Base-by-base conservation (phyloP, 2,113 vertebrate genomes). In the Sardina pilchardus region DNA sequence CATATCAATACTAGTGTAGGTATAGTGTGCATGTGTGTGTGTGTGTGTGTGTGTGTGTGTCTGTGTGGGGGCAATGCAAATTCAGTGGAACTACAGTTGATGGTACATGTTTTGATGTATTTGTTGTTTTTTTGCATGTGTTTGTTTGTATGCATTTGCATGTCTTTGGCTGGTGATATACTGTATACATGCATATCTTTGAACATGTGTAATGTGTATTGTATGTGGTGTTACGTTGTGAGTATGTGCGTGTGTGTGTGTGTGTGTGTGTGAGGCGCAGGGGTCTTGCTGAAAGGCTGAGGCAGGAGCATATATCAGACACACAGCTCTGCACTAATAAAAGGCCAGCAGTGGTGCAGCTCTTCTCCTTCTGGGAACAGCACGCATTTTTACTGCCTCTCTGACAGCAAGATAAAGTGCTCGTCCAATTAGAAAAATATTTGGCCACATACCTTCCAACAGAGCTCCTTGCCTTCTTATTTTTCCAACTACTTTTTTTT, bases 401-500 rank as follows among this genome's bases (percentile, higher is more conserved):
- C 92, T 95, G 95, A 96, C 95, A 95, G 94, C 93, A 95, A 95
- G 95, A 96, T 94, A 92, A 94, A 96, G 94, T 94, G 92, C 93
- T 94, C 91, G 90, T 94, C 95, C 95, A 95, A 95, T 96, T 96
- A 95, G 93, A 96, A 95, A 95, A 95, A 95, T 95, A 95, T 95
- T 95, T 94, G 93, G 92, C 89, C 92, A 88, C 94, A 93, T 95
- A 95, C 93, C 93, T 95, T 93, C 92, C 91, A 92, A 90, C 88
- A 89, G 88, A 87, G 88, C 90, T 89, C 88, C 86, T 86, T 34
- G 86, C 80, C 90, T 93, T 93, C 86, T 92, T 93, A 87, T 93
- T 93, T 92, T 94, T 91, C 86, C 88, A 92, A 90, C 87, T 93
- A 67, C 14, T 34, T 78, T 78, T 90, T 93, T 93, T 94, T 91